Base-by-base conservation (phyloP, 2,113 vertebrate genomes). In the Osmerus mordax region DNA sequence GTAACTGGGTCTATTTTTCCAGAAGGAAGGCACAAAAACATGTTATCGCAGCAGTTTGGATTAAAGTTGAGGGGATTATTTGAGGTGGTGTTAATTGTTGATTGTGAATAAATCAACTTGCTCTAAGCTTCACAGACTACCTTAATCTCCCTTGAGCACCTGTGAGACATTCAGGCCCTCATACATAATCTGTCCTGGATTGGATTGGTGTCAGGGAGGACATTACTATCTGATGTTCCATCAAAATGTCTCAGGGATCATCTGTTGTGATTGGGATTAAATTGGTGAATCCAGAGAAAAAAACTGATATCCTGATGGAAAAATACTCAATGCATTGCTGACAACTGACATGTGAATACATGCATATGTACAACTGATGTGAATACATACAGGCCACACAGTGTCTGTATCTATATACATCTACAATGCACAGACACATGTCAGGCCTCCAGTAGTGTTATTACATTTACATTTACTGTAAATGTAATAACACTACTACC, bases 261-360 rank as follows among this genome's bases (percentile, higher is more conserved):
- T 88, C 80, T 88, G 87, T 73, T 85, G 29, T 21, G 83, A 29
- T 82, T 80, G 61, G 80, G 87, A 90, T 90, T 90, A 87, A 69
- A 76, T 51, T 77, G 73, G 82, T 74, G 82, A 76, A 23, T 78
- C 78, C 77, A 53, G 76, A 80, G 25, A 41, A 51, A 13, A 4
- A 65, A 51, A 11, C n/a, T 15, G n/a, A 11, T 65, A 18, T 41
- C 29, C n/a, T 13, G n/a, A 65, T 12, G 19, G 19, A 60, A 19
- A 21, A 21, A 60, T 21, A 60, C 58, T 21, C n/a, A 8, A 9
- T 2, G 21, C 18, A 19, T 47, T 60, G n/a, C 19, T 60, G n/a
- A 59, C 8, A 59, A 15, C 3, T 54, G 16, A n/a, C 0, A 52
- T 67, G 60, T 36, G 67, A 47, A 47, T 11, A 47, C 9, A 9